Evolutionary conservation across 1,140 invertebrate species (phyloP).

Genomic region (Halotydeus destructor): DNA sequence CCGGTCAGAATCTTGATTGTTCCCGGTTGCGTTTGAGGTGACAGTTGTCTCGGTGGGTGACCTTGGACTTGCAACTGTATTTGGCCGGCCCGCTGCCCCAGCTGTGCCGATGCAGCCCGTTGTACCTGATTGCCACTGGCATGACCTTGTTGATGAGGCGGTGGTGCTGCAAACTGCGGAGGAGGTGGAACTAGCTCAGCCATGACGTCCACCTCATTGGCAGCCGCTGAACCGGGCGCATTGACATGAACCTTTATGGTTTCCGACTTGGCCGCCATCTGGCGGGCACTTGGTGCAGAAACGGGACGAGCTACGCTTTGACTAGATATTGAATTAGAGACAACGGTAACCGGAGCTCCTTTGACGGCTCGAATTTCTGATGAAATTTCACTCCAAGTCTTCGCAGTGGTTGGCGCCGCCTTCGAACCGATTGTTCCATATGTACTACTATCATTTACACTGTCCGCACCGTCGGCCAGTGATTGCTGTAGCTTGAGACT

Average conservation of each 20-base stretch:
- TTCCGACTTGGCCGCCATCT: neutral
- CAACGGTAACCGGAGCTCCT: neutral
- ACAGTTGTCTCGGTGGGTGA: neutral
- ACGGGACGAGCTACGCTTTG: neutral
- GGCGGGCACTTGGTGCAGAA: neutral
- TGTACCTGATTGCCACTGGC: neutral
- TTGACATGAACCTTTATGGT: constrained; percentile 17
- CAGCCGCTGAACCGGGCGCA: constrained; percentile 17
- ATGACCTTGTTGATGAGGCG: constrained; percentile 4
- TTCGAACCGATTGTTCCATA: constrained; percentile 1
- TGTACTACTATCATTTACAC: neutral
- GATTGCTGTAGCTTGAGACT: neutral
- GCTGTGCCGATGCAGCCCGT: neutral
- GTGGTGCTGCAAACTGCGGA: constrained; percentile 18
- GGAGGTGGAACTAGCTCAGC: constrained; percentile 20
- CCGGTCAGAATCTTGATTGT: neutral
- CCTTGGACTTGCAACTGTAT: neutral
- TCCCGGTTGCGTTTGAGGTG: neutral
- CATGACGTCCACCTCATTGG: constrained; percentile 18
- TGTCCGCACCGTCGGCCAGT: neutral
- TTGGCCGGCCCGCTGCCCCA: neutral
- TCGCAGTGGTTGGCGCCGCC: constrained; percentile 4
- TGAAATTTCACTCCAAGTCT: constrained; percentile 9
- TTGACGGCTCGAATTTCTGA: constrained; percentile 4
- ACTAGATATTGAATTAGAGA: neutral